phyloP scores from a whole-genome alignment of 2,113 vertebrate genomes.

The Brachirus orientalis region DNA sequence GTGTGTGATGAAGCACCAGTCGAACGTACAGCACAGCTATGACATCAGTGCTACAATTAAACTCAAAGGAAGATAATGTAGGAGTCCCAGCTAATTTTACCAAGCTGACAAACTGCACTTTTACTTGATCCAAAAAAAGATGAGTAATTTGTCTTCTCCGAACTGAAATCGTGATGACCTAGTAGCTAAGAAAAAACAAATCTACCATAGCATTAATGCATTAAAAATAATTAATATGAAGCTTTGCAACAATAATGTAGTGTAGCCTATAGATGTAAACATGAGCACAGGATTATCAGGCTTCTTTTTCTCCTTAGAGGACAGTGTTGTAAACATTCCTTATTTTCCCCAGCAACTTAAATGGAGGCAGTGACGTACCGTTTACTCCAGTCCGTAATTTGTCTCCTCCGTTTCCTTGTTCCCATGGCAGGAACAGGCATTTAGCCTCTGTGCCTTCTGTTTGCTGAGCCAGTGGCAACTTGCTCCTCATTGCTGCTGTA shows the following conservation, averaged over 20 bases:
- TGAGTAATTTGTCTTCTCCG: not conserved
- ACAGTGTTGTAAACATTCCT: constrained; percentile 3
- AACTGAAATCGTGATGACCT: not conserved
- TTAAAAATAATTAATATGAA: constrained; percentile 5
- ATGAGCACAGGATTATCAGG: not conserved
- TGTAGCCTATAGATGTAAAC: not conserved
- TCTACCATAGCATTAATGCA: not conserved
- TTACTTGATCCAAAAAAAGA: not conserved
- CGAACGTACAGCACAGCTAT: not conserved
- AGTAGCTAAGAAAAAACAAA: not conserved
- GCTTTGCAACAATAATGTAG: not conserved
- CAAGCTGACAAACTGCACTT: not conserved
- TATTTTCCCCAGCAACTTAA: not conserved
- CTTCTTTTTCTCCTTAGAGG: not conserved
- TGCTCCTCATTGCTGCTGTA: constrained; percentile 33
- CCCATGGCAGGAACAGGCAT: constrained; percentile 55
- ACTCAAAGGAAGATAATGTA: not conserved
- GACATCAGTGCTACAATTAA: not conserved
- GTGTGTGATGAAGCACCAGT: constrained; percentile 1
- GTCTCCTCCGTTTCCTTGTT: constrained; percentile 35
- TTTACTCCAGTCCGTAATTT: constrained; percentile 32
- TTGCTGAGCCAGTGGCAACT: constrained; percentile 64
- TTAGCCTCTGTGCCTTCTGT: constrained; percentile 66
- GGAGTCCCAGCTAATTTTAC: not conserved
- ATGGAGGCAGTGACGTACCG: constrained; percentile 8